Percentiles rank a stretch among this genome's conserved stretches.
Evolutionary conservation across 35 echinoderm and acorn worm species (phyloP).

Genomic region (Patiria miniata): DNA sequence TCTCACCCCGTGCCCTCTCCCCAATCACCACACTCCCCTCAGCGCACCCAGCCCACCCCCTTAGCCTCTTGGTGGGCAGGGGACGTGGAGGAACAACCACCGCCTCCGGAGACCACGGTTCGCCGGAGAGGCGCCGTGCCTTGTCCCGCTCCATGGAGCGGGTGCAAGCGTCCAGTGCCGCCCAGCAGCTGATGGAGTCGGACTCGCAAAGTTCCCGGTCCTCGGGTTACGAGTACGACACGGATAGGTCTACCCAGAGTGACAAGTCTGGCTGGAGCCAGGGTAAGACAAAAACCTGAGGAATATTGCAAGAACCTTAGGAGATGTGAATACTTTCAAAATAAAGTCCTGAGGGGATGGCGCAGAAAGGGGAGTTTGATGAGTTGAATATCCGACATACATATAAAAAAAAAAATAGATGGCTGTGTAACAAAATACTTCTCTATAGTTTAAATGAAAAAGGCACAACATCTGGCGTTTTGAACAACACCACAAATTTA

Average conservation of each 20-base stretch:
- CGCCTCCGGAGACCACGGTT: slow-evolving; percentile 36
- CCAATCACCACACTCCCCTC: not conserved
- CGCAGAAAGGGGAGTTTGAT: too few relatives aligned
- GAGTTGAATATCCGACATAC: too few relatives aligned
- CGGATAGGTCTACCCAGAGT: slow-evolving; percentile 59
- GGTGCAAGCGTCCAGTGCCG: not conserved
- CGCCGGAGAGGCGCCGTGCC: slow-evolving; percentile 27
- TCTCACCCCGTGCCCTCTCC: slow-evolving; percentile 28
- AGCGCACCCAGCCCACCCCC: slow-evolving; percentile 1
- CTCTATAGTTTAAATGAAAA: too few relatives aligned
- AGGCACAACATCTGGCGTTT: too few relatives aligned
- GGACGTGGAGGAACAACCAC: slow-evolving; percentile 17
- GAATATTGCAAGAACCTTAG: too few relatives aligned
- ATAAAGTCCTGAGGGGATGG: too few relatives aligned
- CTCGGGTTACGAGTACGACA: slow-evolving; percentile 64
- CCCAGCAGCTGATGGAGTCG: slow-evolving; percentile 43
- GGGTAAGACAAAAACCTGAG: slow-evolving; percentile 21
- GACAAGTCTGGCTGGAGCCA: slow-evolving; percentile 43
- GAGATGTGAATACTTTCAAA: too few relatives aligned
- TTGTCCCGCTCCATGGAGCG: slow-evolving; percentile 8
- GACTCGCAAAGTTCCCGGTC: slow-evolving; percentile 59
- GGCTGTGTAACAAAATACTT: too few relatives aligned
- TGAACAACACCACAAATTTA: too few relatives aligned
- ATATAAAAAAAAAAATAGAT: too few relatives aligned
- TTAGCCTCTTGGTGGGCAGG: slow-evolving; percentile 1